Conservation (phyloP, 2,888 invertebrate species). For the Busseola fusca region DNA sequence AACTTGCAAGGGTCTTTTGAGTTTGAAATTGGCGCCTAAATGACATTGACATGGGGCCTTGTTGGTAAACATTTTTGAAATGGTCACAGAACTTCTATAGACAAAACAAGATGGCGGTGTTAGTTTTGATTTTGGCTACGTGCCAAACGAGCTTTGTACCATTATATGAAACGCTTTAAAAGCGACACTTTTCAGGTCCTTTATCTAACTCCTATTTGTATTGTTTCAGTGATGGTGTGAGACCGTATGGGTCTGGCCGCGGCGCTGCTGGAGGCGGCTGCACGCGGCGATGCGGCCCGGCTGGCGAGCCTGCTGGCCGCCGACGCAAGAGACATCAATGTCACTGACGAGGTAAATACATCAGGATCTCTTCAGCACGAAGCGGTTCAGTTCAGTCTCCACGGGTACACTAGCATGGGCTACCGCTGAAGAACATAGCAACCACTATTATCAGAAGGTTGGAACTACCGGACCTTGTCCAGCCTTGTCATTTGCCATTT, state of each 20-base stretch:
- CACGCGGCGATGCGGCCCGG: conserved; percentile 94
- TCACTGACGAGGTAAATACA: conserved; percentile 91
- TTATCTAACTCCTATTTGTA: conserved; percentile 3
- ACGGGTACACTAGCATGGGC: background rate
- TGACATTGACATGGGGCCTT: no score
- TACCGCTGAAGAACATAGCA: background rate
- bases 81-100: no score
- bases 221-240: conserved; percentile 83
- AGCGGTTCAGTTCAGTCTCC: background rate
- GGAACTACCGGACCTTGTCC: background rate
- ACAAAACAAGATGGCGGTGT: no score
- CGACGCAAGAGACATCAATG: conserved; percentile 91
- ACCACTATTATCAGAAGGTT: background rate
- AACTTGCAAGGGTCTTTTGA: no score
- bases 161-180: background rate
- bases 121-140: background rate
- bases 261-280: conserved; percentile 94
- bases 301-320: conserved; percentile 92
- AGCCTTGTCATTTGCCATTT: background rate
- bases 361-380: background rate
- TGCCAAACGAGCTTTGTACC: background rate
- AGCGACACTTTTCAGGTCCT: background rate
- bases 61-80: no score
- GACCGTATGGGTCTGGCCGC: conserved; percentile 90
- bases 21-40: no score